Base-by-base conservation (phyloP, 2,113 vertebrate species). In the Sylvilagus bachmani region DNA sequence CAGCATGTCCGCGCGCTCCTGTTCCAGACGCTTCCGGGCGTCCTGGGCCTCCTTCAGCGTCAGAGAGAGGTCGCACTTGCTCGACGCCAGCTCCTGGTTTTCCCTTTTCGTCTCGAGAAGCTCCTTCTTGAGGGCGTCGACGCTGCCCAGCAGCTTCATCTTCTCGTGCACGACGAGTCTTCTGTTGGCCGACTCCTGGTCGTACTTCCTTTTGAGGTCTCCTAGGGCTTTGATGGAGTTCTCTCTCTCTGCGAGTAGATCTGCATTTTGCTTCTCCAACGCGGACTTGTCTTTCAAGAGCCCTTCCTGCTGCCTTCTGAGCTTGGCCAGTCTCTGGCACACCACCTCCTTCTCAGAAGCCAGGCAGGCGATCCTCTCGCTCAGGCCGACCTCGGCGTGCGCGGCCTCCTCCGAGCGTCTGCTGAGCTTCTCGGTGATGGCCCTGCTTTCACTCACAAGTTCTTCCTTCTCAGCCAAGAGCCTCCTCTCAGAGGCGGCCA, bases 241-340 rank as follows among this genome's bases (percentile, higher is more conserved):
- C 38, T 98, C 97, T 85, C 97, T 98, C 86, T 99, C 98, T 44
- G 97, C 97, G 12, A 98, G 98, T 70, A 99, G 98, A 93, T 99
- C 98, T 17, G 97, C 97, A 2, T 98, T 96, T 1, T 97, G 98
- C 25, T 96, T 97, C 95, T 99, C 98, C 74, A 99, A 89, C 3
- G 94, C 91, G 38, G 98, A 97, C 86, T 99, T 99, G 89, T 99
- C 99, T 92, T 98, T 98, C 53, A 98, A 90, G 75, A 99, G 86
- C 31, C 78, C 94, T 77, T 99, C 98, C 2, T 98, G 97, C 49
- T 98, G 96, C 94, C 98, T 99, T 95, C 99, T 98, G 4, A 98
- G 84, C 90, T 99, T 98, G 1, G 98, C 33, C 0, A 87, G 95
- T 92, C 98, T 99, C 86, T 90, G 79, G 86, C 77, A 58, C 51